phyloP scores from a whole-genome alignment of 2,888 invertebrate species.

The Stenichneumon culpator region DNA sequence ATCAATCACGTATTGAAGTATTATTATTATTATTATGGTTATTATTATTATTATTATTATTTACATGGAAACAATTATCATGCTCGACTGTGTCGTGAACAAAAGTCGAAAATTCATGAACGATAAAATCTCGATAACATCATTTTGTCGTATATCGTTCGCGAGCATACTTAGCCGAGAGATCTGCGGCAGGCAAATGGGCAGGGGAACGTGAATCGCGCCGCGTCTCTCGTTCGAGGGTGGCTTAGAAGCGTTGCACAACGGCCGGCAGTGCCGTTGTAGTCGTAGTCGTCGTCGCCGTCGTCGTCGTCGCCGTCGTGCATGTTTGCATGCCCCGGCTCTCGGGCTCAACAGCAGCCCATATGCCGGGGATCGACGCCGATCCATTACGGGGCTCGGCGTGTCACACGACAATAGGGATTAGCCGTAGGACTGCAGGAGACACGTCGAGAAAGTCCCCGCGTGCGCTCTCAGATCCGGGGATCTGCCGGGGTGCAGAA shows the following conservation, averaged over 20 bases:
- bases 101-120: constrained; percentile 46
- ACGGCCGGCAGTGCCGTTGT: constrained; percentile 57
- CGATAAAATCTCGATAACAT: constrained; percentile 79
- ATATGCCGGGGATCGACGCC: constrained; percentile 77
- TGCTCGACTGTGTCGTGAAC: neutral
- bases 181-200: constrained; percentile 39
- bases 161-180: constrained; percentile 71
- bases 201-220: constrained; percentile 32
- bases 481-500: constrained; percentile 19
- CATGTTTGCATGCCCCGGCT: constrained; percentile 57
- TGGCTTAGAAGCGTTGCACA: constrained; percentile 71
- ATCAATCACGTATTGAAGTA: neutral
- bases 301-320: constrained; percentile 61
- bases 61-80: neutral
- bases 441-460: constrained; percentile 71
- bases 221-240: constrained; percentile 24
- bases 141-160: constrained; percentile 65
- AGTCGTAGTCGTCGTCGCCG: constrained; percentile 34
- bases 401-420: constrained; percentile 82
- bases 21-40: neutral
- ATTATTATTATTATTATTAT: neutral
- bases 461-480: constrained; percentile 63
- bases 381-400: constrained; percentile 83
- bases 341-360: constrained; percentile 59
- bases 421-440: constrained; percentile 78